Evolutionary conservation across 2,797 vertebrate species (phyloP), one percentile per base, ranked within the genome.

Genomic region (Ispidina lecontei): DNA sequence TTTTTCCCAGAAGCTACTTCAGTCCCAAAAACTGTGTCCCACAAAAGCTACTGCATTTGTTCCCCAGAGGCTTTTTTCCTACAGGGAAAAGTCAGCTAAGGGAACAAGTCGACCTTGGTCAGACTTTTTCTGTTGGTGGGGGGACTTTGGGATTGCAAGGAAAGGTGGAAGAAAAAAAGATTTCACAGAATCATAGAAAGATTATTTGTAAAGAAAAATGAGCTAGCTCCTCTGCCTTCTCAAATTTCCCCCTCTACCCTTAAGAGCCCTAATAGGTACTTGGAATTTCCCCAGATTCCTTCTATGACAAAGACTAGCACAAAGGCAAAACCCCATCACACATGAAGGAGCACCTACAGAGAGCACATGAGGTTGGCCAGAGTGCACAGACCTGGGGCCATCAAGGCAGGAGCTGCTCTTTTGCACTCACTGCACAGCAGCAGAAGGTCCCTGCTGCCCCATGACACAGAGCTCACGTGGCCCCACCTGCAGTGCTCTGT

Each of bases 241-340:
- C 67, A 35, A 19, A 56, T 58, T 91, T 46, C 29, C 8, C 10
- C 17, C 26, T 33, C 71, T 44, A 51, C 6, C 26, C n/a, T 65
- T 6, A 65, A 35, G 7, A 65, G 12, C 13, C 19, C 19, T 31
- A 72, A 33, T 0, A 56, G 10, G 16, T 55, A 37, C 28, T 51
- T 67, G 56, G 64, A 63, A 90, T 90, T 22, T 31, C 35, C 31
- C 23, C 21, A 11, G 39, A 84, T 37, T 58, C 35, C 23, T 18
- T 3, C 28, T 74, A 46, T 68, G 46, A 87, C 41, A 92, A 91
- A 85, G 80, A 59, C 22, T 10, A 86, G 12, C 59, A 81, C 26
- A 18, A 86, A 75, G 37, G 29, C 41, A 90, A 79, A 91, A 70
- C 13, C 17, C 31, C 16, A 39, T 12, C n/a, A 43, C 19, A 77